These are phyloP conservation scores for Cephalopholis sonnerati DNA, from an alignment of 2,113 vertebrate genomes.

Conservation along the genomic window DNA sequence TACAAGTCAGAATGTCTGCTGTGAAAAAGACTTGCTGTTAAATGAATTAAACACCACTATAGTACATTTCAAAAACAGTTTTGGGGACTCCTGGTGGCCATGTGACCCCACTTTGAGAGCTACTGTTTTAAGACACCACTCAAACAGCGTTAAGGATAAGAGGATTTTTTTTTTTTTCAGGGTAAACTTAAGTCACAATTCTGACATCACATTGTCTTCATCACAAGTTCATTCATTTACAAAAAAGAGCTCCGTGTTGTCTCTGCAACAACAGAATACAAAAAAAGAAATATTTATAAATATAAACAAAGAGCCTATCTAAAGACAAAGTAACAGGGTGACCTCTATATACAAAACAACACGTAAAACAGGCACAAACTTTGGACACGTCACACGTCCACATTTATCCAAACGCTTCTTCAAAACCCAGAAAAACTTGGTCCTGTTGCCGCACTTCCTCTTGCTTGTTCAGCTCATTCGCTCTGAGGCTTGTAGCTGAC, in stretches of 20 bases:
- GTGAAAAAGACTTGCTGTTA: no score
- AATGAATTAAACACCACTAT: no score
- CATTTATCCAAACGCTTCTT: conserved; percentile 17
- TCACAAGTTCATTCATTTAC: conserved; percentile 34
- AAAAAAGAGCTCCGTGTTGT: conserved; percentile 24
- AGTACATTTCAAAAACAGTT: no score
- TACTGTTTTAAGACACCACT: background rate
- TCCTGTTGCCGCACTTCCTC: background rate
- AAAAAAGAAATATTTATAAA: conserved; percentile 67
- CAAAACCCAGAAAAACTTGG: conserved; percentile 14
- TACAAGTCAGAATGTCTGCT: no score
- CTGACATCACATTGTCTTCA: conserved; percentile 11
- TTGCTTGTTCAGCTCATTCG: conserved; percentile 77
- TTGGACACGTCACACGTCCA: conserved; percentile 29
- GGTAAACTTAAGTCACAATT: conserved; percentile 23
- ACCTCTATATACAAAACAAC: conserved; percentile 67
- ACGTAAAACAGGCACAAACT: conserved; percentile 56
- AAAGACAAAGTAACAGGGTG: conserved; percentile 31
- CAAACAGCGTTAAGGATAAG: conserved; percentile 8
- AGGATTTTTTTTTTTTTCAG: background rate
- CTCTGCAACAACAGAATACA: conserved; percentile 31
- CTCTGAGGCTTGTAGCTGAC: conserved; percentile 89
- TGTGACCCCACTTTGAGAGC: background rate
- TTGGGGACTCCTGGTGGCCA: background rate
- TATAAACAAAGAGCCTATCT: conserved; percentile 68